Base-by-base conservation (phyloP, 1,140 invertebrate genomes). In the Trichogramma pretiosum region DNA sequence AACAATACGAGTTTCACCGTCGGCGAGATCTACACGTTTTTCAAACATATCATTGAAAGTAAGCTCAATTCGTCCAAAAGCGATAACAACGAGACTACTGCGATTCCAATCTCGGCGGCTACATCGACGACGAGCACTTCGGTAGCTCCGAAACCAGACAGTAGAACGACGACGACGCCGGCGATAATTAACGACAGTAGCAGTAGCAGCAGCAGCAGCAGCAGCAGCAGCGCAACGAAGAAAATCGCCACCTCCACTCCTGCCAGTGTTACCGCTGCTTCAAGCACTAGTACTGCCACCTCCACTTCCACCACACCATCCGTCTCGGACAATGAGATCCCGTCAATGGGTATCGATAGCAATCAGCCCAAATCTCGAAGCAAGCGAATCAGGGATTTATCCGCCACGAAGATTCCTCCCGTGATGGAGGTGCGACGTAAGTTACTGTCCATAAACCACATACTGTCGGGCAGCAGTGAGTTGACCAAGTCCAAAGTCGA, bases 41-140 rank as follows among this genome's bases (percentile, higher is more conserved):
- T 71, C 57, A 71, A 68, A 70, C 70, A 72, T 72, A 72, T 72
- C 70, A 72, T 71, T 59, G 68, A 71, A 33, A 60, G 62, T 46
- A 67, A 63, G 56, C 50, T 70, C 46, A 70, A 70, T 41, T 49
- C 56, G 22, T 61, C 59, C 4, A 60, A 56, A 22, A 21, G 11
- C 2, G 52, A 54, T 18, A 33, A 38, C 5, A 55, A 57, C 19
- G 47, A 42, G 17, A 54, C 50, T 8, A 56, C 48, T 13, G 40
- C 42, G 10, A 18, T 24, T 13, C 18, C 30, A 14, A 46, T 19
- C 0, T 18, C 22, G n/a, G n/a, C n/a, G n/a, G 21, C 18, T 32
- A n/a, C n/a, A 3, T 7, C 46, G 5, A 14, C 8, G 14, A 17
- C 39, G 2, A 36, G 46, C 5, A 24, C 32, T 11, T 19, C 39